Evolutionary conservation across 2,797 vertebrate genomes (phyloP).

Genomic region (Sebastes matsubarae): DNA sequence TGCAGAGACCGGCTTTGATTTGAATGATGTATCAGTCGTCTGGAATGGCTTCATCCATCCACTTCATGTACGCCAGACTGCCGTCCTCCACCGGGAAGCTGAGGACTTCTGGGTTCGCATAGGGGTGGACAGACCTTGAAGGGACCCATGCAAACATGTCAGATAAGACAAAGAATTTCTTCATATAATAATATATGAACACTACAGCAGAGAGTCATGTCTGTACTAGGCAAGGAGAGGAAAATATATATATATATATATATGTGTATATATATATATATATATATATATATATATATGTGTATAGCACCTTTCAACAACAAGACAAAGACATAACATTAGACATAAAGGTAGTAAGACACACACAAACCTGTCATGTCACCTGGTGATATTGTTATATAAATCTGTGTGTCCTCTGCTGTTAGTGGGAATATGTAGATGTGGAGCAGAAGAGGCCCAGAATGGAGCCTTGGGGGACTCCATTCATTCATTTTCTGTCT

Average conservation of each 20-base stretch:
- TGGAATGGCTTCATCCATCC: conserved; percentile 87
- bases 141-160: conserved; percentile 2
- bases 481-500: not conserved
- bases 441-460: not conserved
- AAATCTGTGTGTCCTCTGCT: not conserved
- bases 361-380: not conserved
- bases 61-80: conserved; percentile 83
- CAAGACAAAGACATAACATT: too few species aligned
- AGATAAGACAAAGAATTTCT: not conserved
- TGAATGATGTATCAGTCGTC: conserved; percentile 64
- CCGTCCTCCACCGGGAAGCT: conserved; percentile 86
- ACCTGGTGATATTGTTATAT: not conserved
- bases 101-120: conserved; percentile 88
- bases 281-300: too few species aligned
- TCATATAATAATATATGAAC: not conserved
- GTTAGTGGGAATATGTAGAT: not conserved
- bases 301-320: not conserved
- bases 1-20: not conserved
- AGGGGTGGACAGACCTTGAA: conserved; percentile 88
- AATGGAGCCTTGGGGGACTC: not conserved
- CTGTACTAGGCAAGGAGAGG: not conserved
- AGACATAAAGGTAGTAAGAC: not conserved
- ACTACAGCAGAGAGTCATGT: not conserved
- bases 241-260: too few species aligned
- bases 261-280: too few species aligned